Percentiles rank a stretch among this genome's conserved stretches.
Evolutionary conservation across 2,888 invertebrate species (phyloP).

Genomic region (Gastrophysa polygoni): DNA sequence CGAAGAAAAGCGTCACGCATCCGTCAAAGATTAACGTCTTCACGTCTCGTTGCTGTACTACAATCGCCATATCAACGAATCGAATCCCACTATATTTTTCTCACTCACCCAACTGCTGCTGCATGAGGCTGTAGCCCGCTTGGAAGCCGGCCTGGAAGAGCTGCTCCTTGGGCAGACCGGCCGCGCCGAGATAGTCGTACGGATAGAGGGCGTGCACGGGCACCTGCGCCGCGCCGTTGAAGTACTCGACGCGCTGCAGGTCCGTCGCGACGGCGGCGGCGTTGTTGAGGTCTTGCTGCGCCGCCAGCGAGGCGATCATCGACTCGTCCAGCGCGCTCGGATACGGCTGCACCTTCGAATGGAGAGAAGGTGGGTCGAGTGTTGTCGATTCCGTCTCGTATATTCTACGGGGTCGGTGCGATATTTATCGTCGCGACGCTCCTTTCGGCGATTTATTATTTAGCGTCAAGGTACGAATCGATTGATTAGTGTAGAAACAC

Average conservation of each 20-base stretch:
- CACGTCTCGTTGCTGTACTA: too few species aligned
- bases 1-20: too few species aligned
- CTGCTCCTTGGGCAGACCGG: conserved; percentile 51
- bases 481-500: too few species aligned
- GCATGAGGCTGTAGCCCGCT: conserved; percentile 56
- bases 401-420: too few species aligned
- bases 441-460: too few species aligned
- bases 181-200: conserved; percentile 60
- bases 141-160: conserved; percentile 58
- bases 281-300: conserved; percentile 52
- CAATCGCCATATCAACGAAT: too few species aligned
- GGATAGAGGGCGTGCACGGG: conserved; percentile 55
- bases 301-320: conserved; percentile 55
- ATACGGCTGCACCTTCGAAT: conserved; percentile 51
- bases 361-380: too few species aligned
- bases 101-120: conserved; percentile 51
- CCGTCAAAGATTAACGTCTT: too few species aligned
- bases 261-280: conserved; percentile 43
- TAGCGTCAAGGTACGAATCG: too few species aligned
- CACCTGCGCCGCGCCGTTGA: conserved; percentile 55
- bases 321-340: conserved; percentile 55
- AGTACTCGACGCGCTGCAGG: conserved; percentile 59
- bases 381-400: too few species aligned
- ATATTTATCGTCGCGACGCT: too few species aligned
- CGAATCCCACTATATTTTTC: conserved; percentile 31